These are phyloP conservation scores for Burhinus oedicnemus DNA, from an alignment of 2,113 vertebrate genomes.

Conservation along the genomic window DNA sequence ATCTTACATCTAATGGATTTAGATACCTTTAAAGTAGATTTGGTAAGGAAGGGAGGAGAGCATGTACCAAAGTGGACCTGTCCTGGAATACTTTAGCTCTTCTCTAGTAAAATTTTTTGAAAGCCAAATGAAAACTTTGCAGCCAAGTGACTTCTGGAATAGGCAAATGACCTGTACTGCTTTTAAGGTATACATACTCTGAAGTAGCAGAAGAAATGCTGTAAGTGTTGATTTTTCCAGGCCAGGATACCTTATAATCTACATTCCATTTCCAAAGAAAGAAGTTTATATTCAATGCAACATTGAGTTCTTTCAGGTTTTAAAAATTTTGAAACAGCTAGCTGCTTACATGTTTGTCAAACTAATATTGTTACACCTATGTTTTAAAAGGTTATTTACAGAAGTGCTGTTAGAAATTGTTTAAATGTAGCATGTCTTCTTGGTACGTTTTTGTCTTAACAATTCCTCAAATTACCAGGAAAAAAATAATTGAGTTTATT, in stretches of 20 bases:
- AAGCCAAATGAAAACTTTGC: background rate
- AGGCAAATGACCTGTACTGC: background rate
- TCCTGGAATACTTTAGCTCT: background rate
- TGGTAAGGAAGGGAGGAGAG: background rate
- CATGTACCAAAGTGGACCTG: background rate
- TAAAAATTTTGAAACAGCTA: background rate
- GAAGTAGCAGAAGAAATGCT: background rate
- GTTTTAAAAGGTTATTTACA: background rate
- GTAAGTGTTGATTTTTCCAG: background rate
- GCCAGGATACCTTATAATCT: background rate
- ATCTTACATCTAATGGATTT: background rate
- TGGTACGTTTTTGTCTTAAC: background rate
- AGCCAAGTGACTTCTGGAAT: background rate
- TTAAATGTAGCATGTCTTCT: background rate
- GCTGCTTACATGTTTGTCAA: background rate
- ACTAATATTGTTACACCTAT: background rate
- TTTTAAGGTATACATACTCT: background rate
- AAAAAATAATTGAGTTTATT: background rate
- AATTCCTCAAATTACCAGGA: background rate
- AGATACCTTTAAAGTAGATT: background rate
- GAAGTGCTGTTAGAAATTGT: background rate
- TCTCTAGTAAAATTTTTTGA: background rate
- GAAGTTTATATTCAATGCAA: background rate
- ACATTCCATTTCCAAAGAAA: background rate
- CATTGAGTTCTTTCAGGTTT: background rate